Evolutionary conservation across 2,113 vertebrate genomes (phyloP).

Genomic region (Pseudonaja textilis): DNA sequence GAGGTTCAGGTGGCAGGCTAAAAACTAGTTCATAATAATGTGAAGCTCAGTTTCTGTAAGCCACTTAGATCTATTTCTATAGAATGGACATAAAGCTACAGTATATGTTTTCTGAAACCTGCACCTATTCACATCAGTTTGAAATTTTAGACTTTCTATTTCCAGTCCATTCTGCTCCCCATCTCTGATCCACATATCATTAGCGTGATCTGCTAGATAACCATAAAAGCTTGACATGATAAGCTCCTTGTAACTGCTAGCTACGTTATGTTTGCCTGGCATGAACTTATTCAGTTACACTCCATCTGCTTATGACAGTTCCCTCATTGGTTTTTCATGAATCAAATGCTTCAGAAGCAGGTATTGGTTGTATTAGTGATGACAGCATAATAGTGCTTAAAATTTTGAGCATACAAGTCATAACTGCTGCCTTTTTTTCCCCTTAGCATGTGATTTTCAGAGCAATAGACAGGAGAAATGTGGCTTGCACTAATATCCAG

Average conservation of each 20-base stretch:
- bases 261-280: constrained; percentile 35
- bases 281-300: constrained; percentile 52
- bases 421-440: neutral
- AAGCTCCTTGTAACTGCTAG: constrained; percentile 42
- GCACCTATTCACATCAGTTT: neutral
- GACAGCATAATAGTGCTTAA: constrained; percentile 37
- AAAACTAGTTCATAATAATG: neutral
- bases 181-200: fast-evolving
- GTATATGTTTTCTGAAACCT: neutral
- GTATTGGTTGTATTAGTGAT: constrained; percentile 43
- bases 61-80: neutral
- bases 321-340: constrained; percentile 58
- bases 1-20: neutral
- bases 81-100: neutral
- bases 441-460: constrained; percentile 21
- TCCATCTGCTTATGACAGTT: constrained; percentile 55
- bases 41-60: neutral
- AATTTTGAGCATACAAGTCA: constrained; percentile 29
- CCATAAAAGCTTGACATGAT: constrained; percentile 12
- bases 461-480: neutral
- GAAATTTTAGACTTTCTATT: neutral
- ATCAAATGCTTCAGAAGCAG: constrained; percentile 49
- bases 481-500: neutral
- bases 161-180: neutral
- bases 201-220: neutral